Evolutionary conservation across 2,113 vertebrate species (phyloP), one percentile per base, ranked within the genome.

Genomic region (Otolemur garnettii): DNA sequence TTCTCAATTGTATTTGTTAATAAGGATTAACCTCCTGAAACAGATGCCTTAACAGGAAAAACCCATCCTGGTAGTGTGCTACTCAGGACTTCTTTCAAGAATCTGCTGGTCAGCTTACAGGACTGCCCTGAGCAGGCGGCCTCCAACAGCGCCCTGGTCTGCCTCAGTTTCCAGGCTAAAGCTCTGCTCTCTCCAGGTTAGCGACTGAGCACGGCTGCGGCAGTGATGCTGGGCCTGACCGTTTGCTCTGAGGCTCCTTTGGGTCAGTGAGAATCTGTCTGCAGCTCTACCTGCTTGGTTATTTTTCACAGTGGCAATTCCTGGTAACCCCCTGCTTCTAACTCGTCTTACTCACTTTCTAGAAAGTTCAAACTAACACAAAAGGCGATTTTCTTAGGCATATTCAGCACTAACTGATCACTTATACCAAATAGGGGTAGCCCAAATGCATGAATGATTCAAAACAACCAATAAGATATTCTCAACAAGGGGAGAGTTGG

Each of bases 361-460:
- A 59, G 66, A 88, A 87, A 94, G 21, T 26, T 53, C 72, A 72
- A 62, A 57, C 1, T 60, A 60, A 89, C 50, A 82, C 21, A 75
- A 93, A 91, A 80, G 62, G 53, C 64, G 82, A 81, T 35, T 89
- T 93, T 93, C 83, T 96, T 59, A 86, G 53, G 18, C 19, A 78
- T 78, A 50, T 87, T 89, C 35, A 26, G 38, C 72, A 89, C 26
- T 38, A 81, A 96, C 55, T 78, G 11, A 55, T 86, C 57, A 87
- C 28, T 24, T 77, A 55, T 57, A 33, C 18, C 62, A 64, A 68
- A 66, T 57, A 50, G 79, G 21, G 19, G 26, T 21, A 68, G 66
- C 30, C 42, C 28, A 45, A 60, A 7, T 80, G 28, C 62, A 26
- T 28, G 35, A 4, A 57, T 38, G 66, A 74, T 77, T 75, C 26